Conservation (phyloP, 2,113 vertebrate species). For the Calidris pygmaea region DNA sequence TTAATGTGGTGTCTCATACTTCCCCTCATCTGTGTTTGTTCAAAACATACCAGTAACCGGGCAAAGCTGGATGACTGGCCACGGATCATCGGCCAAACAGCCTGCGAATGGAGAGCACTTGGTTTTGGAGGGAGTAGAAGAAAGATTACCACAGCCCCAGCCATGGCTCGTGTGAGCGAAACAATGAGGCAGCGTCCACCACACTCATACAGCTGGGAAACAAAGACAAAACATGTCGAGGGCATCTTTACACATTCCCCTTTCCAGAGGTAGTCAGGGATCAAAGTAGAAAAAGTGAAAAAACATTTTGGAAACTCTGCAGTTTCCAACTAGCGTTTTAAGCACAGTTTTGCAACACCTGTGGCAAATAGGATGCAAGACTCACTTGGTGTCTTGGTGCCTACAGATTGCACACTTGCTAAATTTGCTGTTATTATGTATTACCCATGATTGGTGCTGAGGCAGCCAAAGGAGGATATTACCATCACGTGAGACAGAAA, state of each 20-base stretch:
- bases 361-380: not conserved
- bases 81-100: not conserved
- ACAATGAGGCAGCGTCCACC: not conserved
- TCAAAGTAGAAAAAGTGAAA: not conserved
- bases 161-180: fast-evolving
- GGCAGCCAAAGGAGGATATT: not conserved
- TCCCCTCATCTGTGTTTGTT: slow-evolving; percentile 55
- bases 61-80: slow-evolving; percentile 9
- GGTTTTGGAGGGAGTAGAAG: not conserved
- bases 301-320: not conserved
- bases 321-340: not conserved
- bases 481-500: not conserved
- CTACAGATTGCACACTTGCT: not conserved
- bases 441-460: not conserved
- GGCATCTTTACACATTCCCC: not conserved
- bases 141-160: not conserved
- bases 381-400: not conserved
- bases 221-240: not conserved
- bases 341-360: not conserved
- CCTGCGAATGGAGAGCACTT: not conserved
- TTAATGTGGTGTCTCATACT: slow-evolving; percentile 49
- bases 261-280: not conserved
- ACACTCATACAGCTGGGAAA: not conserved
- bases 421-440: not conserved
- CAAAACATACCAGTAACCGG: slow-evolving; percentile 55